Evolutionary conservation across 2,888 invertebrate genomes (phyloP).

Genomic region (Heliothis peltigera): DNA sequence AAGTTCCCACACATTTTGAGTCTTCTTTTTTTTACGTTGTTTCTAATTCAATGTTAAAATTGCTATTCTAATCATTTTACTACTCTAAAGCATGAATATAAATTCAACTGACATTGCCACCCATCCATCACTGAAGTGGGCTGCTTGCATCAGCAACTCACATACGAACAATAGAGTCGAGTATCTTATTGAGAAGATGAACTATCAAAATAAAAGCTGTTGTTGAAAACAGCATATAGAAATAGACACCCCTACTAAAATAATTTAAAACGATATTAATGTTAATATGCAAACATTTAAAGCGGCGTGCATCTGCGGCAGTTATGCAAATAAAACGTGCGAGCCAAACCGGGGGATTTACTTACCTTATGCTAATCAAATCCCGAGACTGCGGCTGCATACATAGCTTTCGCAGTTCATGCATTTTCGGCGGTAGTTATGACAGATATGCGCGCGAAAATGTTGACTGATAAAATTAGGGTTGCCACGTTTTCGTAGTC

Average conservation of each 20-base stretch:
- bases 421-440: constrained; percentile 45
- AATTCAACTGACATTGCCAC: too few relatives aligned
- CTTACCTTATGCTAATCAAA: constrained; percentile 75
- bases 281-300: constrained; percentile 62
- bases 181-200: too few relatives aligned
- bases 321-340: constrained; percentile 76
- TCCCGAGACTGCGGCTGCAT: constrained; percentile 57
- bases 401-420: constrained; percentile 41
- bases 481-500: background rate
- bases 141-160: too few relatives aligned
- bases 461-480: constrained; percentile 29
- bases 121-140: too few relatives aligned
- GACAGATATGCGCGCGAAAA: constrained; percentile 14
- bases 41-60: too few relatives aligned
- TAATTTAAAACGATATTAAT: constrained; percentile 65
- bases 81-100: too few relatives aligned
- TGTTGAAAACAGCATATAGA: constrained; percentile 21
- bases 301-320: constrained; percentile 54
- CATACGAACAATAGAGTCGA: too few relatives aligned
- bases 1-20: too few relatives aligned
- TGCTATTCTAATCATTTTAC: too few relatives aligned
- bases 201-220: too few relatives aligned
- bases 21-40: too few relatives aligned
- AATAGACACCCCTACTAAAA: constrained; percentile 34
- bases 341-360: constrained; percentile 67